Evolutionary conservation across 1,140 invertebrate genomes (phyloP).

Genomic region (Monomorium pharaonis): DNA sequence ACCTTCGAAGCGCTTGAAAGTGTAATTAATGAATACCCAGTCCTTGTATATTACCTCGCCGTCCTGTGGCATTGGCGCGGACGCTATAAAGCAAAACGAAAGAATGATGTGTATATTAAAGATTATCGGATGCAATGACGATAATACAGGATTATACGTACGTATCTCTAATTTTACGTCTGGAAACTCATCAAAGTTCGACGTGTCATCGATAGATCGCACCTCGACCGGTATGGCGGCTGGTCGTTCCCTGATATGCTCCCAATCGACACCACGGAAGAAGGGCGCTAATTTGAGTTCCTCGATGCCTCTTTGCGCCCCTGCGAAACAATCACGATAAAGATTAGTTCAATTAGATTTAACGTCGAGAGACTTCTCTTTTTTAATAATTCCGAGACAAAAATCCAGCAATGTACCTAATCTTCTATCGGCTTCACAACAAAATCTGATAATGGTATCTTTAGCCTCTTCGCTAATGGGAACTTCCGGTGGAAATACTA

Average conservation of each 20-base stretch:
- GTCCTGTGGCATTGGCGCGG: conserved; percentile 92
- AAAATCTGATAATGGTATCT: conserved; percentile 95
- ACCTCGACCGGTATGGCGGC: conserved; percentile 98
- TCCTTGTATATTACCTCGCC: conserved; percentile 96
- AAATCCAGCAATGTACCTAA: conserved; percentile 72
- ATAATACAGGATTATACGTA: conserved; percentile 86
- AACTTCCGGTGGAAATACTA: conserved; percentile 99
- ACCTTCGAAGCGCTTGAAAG: conserved; percentile 99
- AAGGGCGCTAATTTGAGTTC: conserved; percentile 95
- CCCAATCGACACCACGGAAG: conserved; percentile 98
- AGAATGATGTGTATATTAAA: background rate
- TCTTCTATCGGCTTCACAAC: conserved; percentile 96
- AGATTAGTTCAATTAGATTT: background rate
- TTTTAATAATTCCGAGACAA: conserved; percentile 4
- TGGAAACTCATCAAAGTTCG: conserved; percentile 99
- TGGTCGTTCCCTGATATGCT: conserved; percentile 97
- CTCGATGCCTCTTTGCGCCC: conserved; percentile 94
- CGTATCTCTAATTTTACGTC: conserved; percentile 99
- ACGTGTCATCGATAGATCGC: conserved; percentile 98
- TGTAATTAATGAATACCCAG: conserved; percentile 99
- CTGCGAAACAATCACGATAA: conserved; percentile 80
- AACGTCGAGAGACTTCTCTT: background rate
- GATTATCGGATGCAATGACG: background rate
- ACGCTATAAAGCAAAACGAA: conserved; percentile 86
- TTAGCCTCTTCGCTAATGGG: conserved; percentile 98